Conservation (phyloP, 2,888 invertebrate genomes). For the Volucella bombylans region DNA sequence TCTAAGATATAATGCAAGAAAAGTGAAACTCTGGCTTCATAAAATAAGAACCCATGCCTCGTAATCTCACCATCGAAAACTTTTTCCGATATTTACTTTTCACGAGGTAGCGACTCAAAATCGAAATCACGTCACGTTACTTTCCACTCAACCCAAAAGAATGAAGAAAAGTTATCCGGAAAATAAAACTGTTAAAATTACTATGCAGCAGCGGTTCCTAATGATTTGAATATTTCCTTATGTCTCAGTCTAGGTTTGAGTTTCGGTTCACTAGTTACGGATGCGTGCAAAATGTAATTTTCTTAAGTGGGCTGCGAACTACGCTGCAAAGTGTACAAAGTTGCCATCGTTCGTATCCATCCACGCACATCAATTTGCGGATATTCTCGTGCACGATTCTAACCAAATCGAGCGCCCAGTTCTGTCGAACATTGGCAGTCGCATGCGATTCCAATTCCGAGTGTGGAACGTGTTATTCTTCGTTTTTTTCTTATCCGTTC, state of each 20-base stretch:
- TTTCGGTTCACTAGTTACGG: not conserved
- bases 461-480: conserved; percentile 40
- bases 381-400: conserved; percentile 68
- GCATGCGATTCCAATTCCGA: conserved; percentile 48
- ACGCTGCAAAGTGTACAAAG: not conserved
- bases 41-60: no score
- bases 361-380: conserved; percentile 72
- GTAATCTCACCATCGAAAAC: no score
- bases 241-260: conserved; percentile 29
- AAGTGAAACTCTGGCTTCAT: no score
- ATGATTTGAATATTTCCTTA: conserved; percentile 56
- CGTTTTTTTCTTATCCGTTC: conserved; percentile 4
- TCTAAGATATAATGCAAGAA: no score
- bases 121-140: not conserved
- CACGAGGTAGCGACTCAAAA: no score
- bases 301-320: conserved; percentile 25
- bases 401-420: conserved; percentile 66
- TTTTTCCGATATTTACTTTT: no score
- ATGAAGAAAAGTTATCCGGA: conserved; percentile 7
- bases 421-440: conserved; percentile 32
- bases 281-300: conserved; percentile 24
- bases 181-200: conserved; percentile 52
- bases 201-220: conserved; percentile 54
- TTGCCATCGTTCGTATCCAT: conserved; percentile 14
- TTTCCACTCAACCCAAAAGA: conserved; percentile 42